A percentile compares a stretch with the other conserved stretches of the same genome.
Conservation (phyloP, 2,797 vertebrate genomes). For the Cichlasoma orientale region DNA sequence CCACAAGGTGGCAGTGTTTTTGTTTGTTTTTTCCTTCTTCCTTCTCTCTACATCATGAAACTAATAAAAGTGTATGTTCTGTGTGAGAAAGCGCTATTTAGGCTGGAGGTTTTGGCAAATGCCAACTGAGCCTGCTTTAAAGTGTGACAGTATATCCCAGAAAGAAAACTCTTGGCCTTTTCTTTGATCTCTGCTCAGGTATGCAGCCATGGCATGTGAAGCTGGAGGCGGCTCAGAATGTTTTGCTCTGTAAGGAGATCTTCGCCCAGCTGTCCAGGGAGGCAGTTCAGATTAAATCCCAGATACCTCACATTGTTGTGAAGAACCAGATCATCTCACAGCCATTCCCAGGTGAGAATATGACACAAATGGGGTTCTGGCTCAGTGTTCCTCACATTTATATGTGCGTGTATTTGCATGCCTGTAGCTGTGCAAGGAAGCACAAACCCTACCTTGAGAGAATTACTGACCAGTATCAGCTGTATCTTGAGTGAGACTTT, state of each 20-base stretch:
- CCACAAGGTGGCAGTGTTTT: too few relatives aligned
- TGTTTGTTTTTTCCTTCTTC: too few relatives aligned
- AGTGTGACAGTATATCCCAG: neutral
- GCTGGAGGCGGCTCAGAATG: conserved; percentile 95
- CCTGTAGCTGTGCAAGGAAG: neutral
- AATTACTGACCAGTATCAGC: neutral
- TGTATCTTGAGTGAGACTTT: too few relatives aligned
- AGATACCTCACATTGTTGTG: conserved; percentile 98
- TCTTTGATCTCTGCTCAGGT: conserved; percentile 71
- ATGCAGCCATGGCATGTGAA: conserved; percentile 93
- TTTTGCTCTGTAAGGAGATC: conserved; percentile 97
- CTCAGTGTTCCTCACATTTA: neutral
- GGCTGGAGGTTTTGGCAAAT: neutral
- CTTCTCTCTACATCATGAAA: too few relatives aligned
- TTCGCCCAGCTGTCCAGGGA: conserved; percentile 97
- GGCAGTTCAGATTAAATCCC: conserved; percentile 98
- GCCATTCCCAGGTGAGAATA: conserved; percentile 89
- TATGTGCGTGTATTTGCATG: neutral
- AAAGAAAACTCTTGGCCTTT: neutral
- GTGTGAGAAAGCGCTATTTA: rapidly evolving
- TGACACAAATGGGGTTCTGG: neutral
- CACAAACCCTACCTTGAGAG: neutral
- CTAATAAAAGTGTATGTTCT: neutral
- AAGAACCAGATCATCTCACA: conserved; percentile 99
- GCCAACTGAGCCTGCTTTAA: neutral